Evolutionary conservation across 2,797 vertebrate genomes (phyloP).

Genomic region (Cephalopachus bancanus): DNA sequence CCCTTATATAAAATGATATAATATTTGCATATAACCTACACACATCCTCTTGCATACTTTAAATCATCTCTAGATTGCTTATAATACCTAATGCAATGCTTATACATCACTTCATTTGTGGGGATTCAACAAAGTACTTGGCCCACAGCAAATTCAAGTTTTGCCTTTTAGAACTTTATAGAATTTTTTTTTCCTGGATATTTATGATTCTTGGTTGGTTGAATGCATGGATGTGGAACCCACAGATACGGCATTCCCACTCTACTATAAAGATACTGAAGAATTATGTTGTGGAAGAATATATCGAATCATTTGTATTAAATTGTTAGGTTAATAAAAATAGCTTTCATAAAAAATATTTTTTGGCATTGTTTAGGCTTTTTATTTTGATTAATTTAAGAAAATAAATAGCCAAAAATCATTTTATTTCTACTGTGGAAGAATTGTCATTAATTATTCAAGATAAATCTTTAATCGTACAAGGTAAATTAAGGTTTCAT

Average conservation of each 20-base stretch:
- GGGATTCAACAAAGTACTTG: background rate
- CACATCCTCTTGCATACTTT: background rate
- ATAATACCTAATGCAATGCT: background rate
- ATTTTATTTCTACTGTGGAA: slow-evolving; percentile 27
- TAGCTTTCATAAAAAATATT: background rate
- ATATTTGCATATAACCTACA: background rate
- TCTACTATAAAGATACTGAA: background rate
- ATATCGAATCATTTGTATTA: background rate
- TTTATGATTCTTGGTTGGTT: background rate
- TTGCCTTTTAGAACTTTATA: background rate
- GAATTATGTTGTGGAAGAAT: background rate
- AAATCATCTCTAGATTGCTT: background rate
- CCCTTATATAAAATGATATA: background rate
- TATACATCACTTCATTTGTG: too few species aligned
- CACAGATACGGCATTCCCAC: background rate
- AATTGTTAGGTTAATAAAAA: background rate
- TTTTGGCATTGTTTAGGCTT: background rate
- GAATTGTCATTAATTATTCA: slow-evolving; percentile 55
- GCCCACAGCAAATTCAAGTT: background rate
- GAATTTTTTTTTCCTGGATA: background rate
- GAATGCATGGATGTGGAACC: background rate
- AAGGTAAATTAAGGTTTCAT: background rate
- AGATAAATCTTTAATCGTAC: background rate
- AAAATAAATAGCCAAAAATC: slow-evolving; percentile 39
- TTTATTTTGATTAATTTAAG: slow-evolving; percentile 37